Base-by-base conservation (phyloP, 2,888 invertebrate species). In the Ligdia adustata region DNA sequence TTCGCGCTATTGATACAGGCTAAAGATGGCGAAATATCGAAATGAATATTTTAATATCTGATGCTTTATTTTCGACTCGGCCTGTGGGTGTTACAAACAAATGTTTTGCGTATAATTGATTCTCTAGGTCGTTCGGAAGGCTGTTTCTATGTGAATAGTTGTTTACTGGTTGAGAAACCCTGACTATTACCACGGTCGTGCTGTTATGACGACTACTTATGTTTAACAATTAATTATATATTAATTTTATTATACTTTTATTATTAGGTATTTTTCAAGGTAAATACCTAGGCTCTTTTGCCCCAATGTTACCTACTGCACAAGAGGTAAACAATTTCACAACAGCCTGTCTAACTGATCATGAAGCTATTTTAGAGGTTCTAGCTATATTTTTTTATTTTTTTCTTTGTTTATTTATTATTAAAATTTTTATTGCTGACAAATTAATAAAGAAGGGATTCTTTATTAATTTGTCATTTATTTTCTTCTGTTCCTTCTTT, bases 1-100 rank as follows among this genome's bases (percentile, higher is more conserved):
- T 75, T 52, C 47, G 51, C 52, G 27, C 27, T 37, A 49, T 51
- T 53, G 43, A 51, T 65, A 61, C 43, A 57, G 42, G 42, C 51
- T 45, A 16, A 44, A 39, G 52, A 52, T 57, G 50, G 54, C 50
- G 55, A 60, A 60, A 60, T 57, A 49, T 38, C 34, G 14, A 40
- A 20, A 35, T 50, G 45, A 50, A 52, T 53, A 53, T 45, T 31
- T 38, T 52, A 49, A 47, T 47, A 39, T 22, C 11, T 40, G 33
- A 50, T 50, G 33, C 15, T 47, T 33, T 50, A 41, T 42, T 47
- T n/a, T 44, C 29, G 33, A 33, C 28, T 37, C 12, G 4, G 7
- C 16, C 5, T 3, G 16, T 16, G 16, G 16, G 16, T 16, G 16
- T 16, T 5, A 16, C 16, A 22, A 46, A 33, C 34, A 48, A 50